A percentile compares a stretch with the other conserved stretches of the same genome.
phyloP scores from a whole-genome alignment of 1,140 invertebrate genomes.

The Aethina tumida region DNA sequence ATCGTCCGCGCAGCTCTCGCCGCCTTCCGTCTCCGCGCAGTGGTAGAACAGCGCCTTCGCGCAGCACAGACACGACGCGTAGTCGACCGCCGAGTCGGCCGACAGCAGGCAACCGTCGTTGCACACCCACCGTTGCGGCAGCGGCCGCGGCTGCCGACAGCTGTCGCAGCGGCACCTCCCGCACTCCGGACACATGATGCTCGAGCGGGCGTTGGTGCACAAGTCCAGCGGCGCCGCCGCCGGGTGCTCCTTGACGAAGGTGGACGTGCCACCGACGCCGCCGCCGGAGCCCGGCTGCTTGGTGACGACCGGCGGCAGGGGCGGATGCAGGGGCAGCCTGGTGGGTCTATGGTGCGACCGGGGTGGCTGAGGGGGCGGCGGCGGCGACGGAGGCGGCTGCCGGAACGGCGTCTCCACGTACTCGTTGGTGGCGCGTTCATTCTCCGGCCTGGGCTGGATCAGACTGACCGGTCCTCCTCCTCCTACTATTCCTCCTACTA shows the following conservation, averaged over 20 bases:
- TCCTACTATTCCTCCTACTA: no score
- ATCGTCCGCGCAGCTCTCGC: slow-evolving; percentile 65
- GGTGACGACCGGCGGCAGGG: slow-evolving; percentile 36
- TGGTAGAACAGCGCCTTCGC: slow-evolving; percentile 90
- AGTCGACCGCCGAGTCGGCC: slow-evolving; percentile 75
- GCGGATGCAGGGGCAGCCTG: slow-evolving; percentile 28
- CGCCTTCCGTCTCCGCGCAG: slow-evolving; percentile 64
- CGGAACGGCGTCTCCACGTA: slow-evolving; percentile 75
- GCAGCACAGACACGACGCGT: slow-evolving; percentile 85
- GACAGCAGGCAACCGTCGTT: slow-evolving; percentile 77
- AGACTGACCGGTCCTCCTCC: slow-evolving; percentile 54
- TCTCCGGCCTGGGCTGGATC: slow-evolving; percentile 62
- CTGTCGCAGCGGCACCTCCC: slow-evolving; percentile 77
- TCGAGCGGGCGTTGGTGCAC: slow-evolving; percentile 21
- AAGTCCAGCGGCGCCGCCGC: slow-evolving; percentile 26
- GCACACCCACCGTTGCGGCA: slow-evolving; percentile 83
- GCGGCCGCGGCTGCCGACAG: slow-evolving; percentile 69
- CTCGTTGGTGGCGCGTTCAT: slow-evolving; percentile 67
- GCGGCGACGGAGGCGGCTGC: slow-evolving; percentile 30
- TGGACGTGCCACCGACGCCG: slow-evolving; percentile 34
- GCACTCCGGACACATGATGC: slow-evolving; percentile 48
- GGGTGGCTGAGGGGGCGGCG: slow-evolving; percentile 25
- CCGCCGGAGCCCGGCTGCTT: slow-evolving; percentile 45
- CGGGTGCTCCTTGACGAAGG: slow-evolving; percentile 44
- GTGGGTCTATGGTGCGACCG: slow-evolving; percentile 21